Base-by-base conservation (phyloP, 2,888 invertebrate genomes). In the Noctua janthe region DNA sequence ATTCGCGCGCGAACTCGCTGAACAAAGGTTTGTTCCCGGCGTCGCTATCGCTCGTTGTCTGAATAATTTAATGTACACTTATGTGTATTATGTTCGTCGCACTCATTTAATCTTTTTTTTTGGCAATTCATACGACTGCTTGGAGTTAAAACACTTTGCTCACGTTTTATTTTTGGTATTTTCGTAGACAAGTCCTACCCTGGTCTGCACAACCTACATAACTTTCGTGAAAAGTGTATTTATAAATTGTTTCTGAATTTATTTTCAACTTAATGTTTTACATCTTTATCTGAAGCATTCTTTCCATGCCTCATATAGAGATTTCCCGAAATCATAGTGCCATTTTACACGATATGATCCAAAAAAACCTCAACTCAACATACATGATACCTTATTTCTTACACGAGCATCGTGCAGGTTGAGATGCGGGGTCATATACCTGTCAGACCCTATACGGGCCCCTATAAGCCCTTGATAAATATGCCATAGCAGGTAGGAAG, bases 61-160 rank as follows among this genome's bases (percentile, higher is more conserved):
- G 91, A 93, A 94, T 94, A 91, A 93, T 93, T 92, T 87, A 86
- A 86, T 76, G 81, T 77, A 83, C 88, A 88, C 88, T 84, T 89
- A 87, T 88, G 76, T 77, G 49, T 79, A 77, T 82, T 83, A 79
- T 59, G 84, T 86, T 76, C 77, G 74, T 83, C 69, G 81, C 62
- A 75, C 54, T 84, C 76, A 72, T 86, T 85, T 83, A 87, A 80
- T 81, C 15, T 73, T 87, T 85, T 87, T 85, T 89, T 89, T 84
- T 80, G 78, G 51, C 70, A 82, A 73, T 80, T 88, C 54, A 78
- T 80, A 72, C 67, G 67, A 71, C 75, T 71, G 67, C 64, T 84
- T 80, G 17, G 70, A 74, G 69, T 74, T 80, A 78, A 85, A 81
- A 76, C 59, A 76, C 20, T 70, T 69, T 80, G 71, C 51, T 66